Percentiles rank a stretch among this genome's conserved stretches.
Conservation (phyloP, 2,888 invertebrate genomes). For the Tethea ocularis region DNA sequence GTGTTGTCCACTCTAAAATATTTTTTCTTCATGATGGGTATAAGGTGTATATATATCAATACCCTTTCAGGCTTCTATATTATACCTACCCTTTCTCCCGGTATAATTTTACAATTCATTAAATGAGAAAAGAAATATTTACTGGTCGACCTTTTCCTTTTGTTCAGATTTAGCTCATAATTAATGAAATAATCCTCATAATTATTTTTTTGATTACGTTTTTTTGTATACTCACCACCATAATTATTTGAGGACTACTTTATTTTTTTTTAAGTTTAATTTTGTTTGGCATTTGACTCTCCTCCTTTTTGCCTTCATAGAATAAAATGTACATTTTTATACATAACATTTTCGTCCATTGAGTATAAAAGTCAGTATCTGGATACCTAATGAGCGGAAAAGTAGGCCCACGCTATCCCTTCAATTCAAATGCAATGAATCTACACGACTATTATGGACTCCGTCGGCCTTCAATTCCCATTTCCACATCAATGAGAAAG, state of each 20-base stretch:
- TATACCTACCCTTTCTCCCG: not conserved
- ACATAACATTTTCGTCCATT: slow-evolving; percentile 17
- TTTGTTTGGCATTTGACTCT: not conserved
- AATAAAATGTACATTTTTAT: not conserved
- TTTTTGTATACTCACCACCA: not conserved
- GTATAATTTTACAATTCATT: slow-evolving; percentile 13
- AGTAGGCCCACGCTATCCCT: slow-evolving; percentile 27
- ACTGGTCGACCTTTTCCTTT: slow-evolving; percentile 11
- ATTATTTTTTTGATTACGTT: not conserved
- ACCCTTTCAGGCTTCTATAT: no score
- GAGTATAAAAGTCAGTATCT: slow-evolving; percentile 23
- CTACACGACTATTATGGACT: slow-evolving; percentile 26
- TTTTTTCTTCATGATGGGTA: no score
- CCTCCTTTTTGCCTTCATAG: not conserved
- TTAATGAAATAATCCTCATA: not conserved
- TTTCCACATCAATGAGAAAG: slow-evolving; percentile 31
- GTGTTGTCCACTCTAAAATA: no score
- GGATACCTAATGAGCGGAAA: slow-evolving; percentile 38
- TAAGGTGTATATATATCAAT: no score
- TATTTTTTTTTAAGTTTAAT: not conserved
- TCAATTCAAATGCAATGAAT: slow-evolving; percentile 36
- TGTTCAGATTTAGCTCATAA: not conserved
- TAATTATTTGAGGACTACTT: not conserved
- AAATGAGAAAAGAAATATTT: slow-evolving; percentile 13
- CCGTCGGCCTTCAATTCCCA: slow-evolving; percentile 22